A percentile compares a stretch with the other conserved stretches of the same genome.
Conservation (phyloP, 2,888 invertebrate species). For the Eutolmus rufibarbis region DNA sequence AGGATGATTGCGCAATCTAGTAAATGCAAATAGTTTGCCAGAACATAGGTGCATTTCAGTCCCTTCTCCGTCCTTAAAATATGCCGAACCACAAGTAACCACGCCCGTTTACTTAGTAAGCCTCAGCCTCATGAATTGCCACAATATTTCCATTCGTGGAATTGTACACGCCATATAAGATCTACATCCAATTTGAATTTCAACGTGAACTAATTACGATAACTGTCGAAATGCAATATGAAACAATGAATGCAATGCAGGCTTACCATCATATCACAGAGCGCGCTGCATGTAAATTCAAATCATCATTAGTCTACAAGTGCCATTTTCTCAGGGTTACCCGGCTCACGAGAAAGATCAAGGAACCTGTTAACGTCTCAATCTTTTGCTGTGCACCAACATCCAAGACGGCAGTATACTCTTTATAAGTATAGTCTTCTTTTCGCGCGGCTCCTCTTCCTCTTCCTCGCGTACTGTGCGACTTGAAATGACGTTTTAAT, state of each 20-base stretch:
- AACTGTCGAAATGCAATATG: constrained; percentile 21
- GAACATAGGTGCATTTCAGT: background rate
- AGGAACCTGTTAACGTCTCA: background rate
- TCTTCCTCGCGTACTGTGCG: background rate
- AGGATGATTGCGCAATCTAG: background rate
- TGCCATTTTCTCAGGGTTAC: constrained; percentile 9
- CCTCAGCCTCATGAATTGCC: background rate
- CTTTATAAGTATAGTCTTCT: background rate
- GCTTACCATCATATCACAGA: background rate
- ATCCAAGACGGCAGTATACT: background rate
- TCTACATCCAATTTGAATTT: background rate
- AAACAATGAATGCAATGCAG: constrained; percentile 12
- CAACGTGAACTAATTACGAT: constrained; percentile 25
- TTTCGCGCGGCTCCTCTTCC: background rate
- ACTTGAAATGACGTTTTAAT: constrained; percentile 28
- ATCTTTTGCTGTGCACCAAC: background rate
- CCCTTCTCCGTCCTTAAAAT: background rate
- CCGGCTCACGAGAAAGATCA: constrained; percentile 8
- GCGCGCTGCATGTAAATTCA: background rate
- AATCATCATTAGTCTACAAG: constrained; percentile 25
- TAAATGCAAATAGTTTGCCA: background rate
- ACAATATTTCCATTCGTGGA: background rate
- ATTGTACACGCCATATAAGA: background rate
- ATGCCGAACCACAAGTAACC: background rate
- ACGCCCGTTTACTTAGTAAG: background rate